Evolutionary conservation across 2,113 vertebrate species (phyloP).

Genomic region (Uria lomvia): DNA sequence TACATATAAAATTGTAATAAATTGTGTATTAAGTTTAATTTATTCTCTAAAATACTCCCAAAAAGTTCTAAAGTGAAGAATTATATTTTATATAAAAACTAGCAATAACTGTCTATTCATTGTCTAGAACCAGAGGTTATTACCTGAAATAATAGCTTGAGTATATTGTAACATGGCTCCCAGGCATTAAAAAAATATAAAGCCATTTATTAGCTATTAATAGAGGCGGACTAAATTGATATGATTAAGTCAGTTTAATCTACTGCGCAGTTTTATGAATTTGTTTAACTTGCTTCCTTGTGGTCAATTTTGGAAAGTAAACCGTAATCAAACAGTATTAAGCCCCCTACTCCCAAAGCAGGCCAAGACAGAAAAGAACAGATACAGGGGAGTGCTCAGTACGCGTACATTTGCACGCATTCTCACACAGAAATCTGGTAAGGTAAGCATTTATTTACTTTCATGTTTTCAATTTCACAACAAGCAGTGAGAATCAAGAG

Average conservation of each 20-base stretch:
- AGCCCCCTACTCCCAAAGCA: neutral
- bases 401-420: neutral
- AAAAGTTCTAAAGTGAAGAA: neutral
- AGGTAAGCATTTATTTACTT: neutral
- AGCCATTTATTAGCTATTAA: constrained; percentile 55
- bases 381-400: neutral
- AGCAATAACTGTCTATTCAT: neutral
- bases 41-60: neutral
- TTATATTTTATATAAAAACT: neutral
- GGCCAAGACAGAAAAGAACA: neutral
- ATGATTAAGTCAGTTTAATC: constrained; percentile 53
- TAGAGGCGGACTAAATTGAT: constrained; percentile 30
- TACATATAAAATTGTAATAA: neutral
- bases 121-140: neutral
- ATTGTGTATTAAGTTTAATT: neutral
- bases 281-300: constrained; percentile 44
- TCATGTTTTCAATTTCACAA: neutral
- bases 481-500: neutral
- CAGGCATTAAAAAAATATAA: constrained; percentile 34
- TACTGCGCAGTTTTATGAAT: neutral
- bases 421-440: neutral
- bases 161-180: neutral
- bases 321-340: neutral
- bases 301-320: constrained; percentile 45
- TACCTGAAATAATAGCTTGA: constrained; percentile 25